Conservation (phyloP, 2,888 invertebrate species). For the Synergus laeviventris region DNA sequence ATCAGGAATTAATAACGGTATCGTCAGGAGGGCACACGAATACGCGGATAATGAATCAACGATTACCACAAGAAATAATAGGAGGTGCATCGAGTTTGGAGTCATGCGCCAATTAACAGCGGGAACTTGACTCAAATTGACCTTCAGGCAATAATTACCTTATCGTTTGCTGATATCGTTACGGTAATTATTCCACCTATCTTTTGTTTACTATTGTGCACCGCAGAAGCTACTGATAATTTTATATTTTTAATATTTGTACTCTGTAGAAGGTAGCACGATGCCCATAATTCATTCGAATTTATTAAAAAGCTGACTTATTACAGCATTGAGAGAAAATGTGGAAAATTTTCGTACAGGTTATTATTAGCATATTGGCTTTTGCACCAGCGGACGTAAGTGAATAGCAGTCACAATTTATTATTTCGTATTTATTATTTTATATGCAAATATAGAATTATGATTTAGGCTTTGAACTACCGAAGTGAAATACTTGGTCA, state of each 20-base stretch:
- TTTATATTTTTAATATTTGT: neutral
- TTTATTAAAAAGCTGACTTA: neutral
- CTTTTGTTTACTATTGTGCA: neutral
- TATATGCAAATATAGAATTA: neutral
- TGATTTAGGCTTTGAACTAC: constrained; percentile 49
- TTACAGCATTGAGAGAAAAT: neutral
- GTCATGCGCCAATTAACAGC: constrained; percentile 32
- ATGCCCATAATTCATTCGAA: neutral
- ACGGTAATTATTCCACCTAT: neutral
- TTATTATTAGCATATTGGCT: neutral
- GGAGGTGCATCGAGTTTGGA: constrained; percentile 33
- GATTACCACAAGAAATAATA: constrained; percentile 32
- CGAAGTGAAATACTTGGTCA: constrained; percentile 46
- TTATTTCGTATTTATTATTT: neutral
- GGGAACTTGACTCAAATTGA: constrained; percentile 36
- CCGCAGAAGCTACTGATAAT: constrained; percentile 1
- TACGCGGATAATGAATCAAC: constrained; percentile 36
- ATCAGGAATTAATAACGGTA: constrained; percentile 34
- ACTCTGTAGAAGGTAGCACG: neutral
- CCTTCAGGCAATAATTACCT: constrained; percentile 26
- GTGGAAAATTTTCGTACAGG: neutral
- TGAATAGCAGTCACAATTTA: neutral
- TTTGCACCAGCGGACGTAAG: neutral
- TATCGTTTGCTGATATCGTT: constrained; percentile 1
- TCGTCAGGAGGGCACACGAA: neutral